Base-by-base conservation (phyloP, 2,888 invertebrate species). In the Pristionchus maxplancki region DNA sequence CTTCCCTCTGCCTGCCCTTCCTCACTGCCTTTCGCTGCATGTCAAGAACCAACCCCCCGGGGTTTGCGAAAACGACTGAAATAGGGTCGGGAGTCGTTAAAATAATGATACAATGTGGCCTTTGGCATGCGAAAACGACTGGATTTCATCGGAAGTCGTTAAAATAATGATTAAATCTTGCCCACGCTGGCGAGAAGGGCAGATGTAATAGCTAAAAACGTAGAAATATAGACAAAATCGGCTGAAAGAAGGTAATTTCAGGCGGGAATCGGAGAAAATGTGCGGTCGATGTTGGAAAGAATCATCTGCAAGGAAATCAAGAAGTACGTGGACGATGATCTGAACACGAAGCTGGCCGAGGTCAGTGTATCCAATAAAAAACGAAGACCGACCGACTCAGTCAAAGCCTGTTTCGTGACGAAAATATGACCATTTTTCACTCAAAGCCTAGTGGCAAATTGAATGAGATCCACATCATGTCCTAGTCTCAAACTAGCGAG, bases 181-280 rank as follows among this genome's bases (percentile, higher is more conserved):
- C n/a, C n/a, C n/a, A 34, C 9, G 34, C 34, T 34, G 3, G 34
- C 3, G 13, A 11, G n/a, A 67, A 15, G 34, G 8, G 64, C 6
- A 58, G 17, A 13, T 13, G 24, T 17, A 24, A 11, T 11, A 64
- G 15, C 8, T 15, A 62, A n/a, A 4, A 28, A 28, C 20, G 28
- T 62, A 3, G 31, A 1, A 67, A 67, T 11, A 74, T 3, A 3
- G 40, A 24, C 11, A 58, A 44, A 71, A n/a, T 78, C 20, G 58
- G 44, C 8, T 44, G 11, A 44, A 58, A 58, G 5, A 11, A n/a
- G n/a, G 28, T 17, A 67, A 78, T 88, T 90, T 3, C 74, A 92
- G 91, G 91, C 92, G 90, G 93, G 92, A 85, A 92, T 93, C 17
- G 92, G 92, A 4, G 91, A 92, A 44, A 92, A 93, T 83, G 92